A percentile compares a stretch with the other conserved stretches of the same genome.
phyloP scores from a whole-genome alignment of 2,113 vertebrate genomes.

The Brachyistius frenatus region DNA sequence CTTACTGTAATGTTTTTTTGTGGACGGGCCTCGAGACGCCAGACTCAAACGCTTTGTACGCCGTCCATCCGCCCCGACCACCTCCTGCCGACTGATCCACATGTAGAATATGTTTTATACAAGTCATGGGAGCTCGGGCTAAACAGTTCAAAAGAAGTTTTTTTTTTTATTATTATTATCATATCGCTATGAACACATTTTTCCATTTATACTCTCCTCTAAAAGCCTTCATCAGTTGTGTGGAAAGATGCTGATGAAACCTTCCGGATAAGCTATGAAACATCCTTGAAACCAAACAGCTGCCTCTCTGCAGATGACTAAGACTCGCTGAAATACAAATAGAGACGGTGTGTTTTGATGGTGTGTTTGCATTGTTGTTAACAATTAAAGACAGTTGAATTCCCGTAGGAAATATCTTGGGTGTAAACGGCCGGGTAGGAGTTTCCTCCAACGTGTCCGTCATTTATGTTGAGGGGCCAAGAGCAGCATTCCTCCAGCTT shows the following conservation, averaged over 20 bases:
- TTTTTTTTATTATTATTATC: no score
- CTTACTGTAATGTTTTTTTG: no score
- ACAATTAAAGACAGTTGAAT: slow-evolving; percentile 2
- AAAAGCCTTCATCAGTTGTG: not conserved
- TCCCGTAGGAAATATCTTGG: slow-evolving; percentile 25
- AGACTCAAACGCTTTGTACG: no score
- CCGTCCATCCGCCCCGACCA: no score
- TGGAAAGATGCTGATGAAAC: slow-evolving; percentile 15
- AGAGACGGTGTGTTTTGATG: not conserved
- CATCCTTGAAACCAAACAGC: slow-evolving; percentile 3
- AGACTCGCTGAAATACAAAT: not conserved
- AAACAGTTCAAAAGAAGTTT: not conserved
- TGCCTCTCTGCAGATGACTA: not conserved
- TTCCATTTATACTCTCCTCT: not conserved
- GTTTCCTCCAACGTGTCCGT: slow-evolving; percentile 45
- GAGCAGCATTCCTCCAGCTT: slow-evolving; percentile 53
- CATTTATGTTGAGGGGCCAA: slow-evolving; percentile 41
- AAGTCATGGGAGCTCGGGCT: no score
- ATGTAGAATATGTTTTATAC: no score
- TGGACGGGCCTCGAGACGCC: no score
- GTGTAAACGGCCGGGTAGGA: slow-evolving; percentile 8
- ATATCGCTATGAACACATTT: not conserved
- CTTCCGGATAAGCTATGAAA: not conserved
- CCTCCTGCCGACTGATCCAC: no score
- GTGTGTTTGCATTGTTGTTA: slow-evolving; percentile 17